Percentiles rank a stretch among this genome's conserved stretches.
Conservation (phyloP, 2,888 invertebrate genomes). For the Drosophila barbarae region DNA sequence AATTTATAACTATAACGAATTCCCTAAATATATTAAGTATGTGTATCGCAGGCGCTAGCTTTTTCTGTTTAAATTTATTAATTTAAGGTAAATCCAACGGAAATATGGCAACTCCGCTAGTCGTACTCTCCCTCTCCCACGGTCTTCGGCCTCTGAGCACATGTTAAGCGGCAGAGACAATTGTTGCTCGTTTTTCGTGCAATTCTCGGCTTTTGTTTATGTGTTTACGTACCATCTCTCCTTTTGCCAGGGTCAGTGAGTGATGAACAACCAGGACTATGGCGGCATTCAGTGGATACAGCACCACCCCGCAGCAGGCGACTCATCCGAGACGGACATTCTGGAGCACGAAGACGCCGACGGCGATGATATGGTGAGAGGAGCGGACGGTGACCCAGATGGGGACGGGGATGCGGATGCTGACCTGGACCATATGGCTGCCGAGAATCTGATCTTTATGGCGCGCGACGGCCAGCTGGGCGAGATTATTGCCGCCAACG, state of each 20-base stretch:
- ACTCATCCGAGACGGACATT: conserved; percentile 66
- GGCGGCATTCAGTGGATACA: conserved; percentile 77
- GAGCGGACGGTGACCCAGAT: conserved; percentile 46
- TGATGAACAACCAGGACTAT: conserved; percentile 67
- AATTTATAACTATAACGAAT: neutral
- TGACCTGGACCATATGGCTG: conserved; percentile 83
- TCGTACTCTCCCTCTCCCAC: conserved; percentile 54
- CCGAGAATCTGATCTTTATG: conserved; percentile 84
- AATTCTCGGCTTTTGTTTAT: conserved; percentile 19
- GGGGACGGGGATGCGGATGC: conserved; percentile 61
- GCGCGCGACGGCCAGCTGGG: conserved; percentile 81
- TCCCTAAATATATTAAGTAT: neutral
- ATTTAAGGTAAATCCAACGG: neutral
- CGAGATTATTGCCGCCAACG: conserved; percentile 73
- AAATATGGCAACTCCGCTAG: conserved; percentile 51
- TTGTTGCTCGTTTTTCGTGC: conserved; percentile 58
- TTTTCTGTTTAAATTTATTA: neutral
- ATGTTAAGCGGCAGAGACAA: conserved; percentile 51
- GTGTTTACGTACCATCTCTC: neutral
- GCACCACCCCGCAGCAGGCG: conserved; percentile 54
- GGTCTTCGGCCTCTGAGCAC: conserved; percentile 54
- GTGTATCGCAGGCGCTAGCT: no score
- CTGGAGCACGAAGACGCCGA: conserved; percentile 52
- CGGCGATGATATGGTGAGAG: conserved; percentile 50
- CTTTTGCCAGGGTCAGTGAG: conserved; percentile 42